Percentiles rank a stretch among this genome's conserved stretches.
Evolutionary conservation across 2,888 invertebrate genomes (phyloP).

Genomic region (Amblyjoppa proteus): DNA sequence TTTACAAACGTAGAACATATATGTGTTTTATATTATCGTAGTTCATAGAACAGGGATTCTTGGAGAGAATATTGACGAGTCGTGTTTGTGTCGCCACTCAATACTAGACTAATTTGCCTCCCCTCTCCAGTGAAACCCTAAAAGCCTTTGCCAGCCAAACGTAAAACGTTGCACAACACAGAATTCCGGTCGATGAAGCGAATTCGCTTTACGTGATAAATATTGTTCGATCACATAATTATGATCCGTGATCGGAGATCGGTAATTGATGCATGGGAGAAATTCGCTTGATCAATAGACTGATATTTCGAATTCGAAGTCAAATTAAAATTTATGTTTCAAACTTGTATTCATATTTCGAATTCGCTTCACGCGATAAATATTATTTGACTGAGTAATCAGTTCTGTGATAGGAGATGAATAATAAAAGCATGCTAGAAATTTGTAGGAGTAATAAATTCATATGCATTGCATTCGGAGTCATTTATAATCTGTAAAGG

Average conservation of each 20-base stretch:
- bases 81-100: conserved; percentile 47
- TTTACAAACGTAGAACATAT: background rate
- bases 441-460: background rate
- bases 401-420: no score
- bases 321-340: no score
- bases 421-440: no score
- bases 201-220: conserved; percentile 12
- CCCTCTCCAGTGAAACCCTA: conserved; percentile 62
- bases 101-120: conserved; percentile 48
- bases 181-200: conserved; percentile 15
- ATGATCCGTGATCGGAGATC: background rate
- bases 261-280: conserved; percentile 32
- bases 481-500: background rate
- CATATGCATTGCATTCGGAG: background rate
- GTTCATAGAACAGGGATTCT: conserved; percentile 11
- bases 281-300: conserved; percentile 62
- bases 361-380: no score
- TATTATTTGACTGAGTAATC: no score
- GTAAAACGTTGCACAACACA: conserved; percentile 61
- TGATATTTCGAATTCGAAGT: no score
- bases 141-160: conserved; percentile 52
- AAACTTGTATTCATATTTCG: no score
- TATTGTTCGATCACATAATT: background rate
- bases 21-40: conserved; percentile 4
- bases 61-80: conserved; percentile 52